phyloP scores from a whole-genome alignment of 2,888 invertebrate species.

The Leptinotarsa rubiginosa region DNA sequence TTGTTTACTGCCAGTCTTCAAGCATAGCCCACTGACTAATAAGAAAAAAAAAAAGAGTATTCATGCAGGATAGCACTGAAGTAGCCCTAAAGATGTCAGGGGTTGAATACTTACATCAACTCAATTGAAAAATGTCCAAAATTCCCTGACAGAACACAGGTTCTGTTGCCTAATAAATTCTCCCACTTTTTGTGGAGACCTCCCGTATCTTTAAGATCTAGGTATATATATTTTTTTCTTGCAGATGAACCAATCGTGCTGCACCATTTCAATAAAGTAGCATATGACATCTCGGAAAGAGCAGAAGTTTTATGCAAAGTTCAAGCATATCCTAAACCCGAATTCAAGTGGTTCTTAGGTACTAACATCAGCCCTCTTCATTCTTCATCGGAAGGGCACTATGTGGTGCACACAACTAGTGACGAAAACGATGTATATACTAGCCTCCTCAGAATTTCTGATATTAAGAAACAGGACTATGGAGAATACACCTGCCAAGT shows the following conservation, averaged over 20 bases:
- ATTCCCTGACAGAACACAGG: too few species aligned
- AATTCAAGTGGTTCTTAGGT: slow-evolving; percentile 91
- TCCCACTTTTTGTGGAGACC: too few species aligned
- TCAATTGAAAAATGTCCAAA: too few species aligned
- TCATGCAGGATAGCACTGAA: too few species aligned
- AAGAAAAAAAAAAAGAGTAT: too few species aligned
- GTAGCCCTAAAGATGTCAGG: too few species aligned
- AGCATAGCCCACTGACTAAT: too few species aligned
- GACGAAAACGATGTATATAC: slow-evolving; percentile 89
- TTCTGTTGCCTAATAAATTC: too few species aligned
- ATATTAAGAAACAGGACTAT: slow-evolving; percentile 85
- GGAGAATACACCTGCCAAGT: slow-evolving; percentile 93
- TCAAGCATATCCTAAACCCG: slow-evolving; percentile 91
- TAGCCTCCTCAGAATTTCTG: slow-evolving; percentile 79
- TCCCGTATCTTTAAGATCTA: too few species aligned
- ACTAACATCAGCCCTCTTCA: slow-evolving; percentile 80
- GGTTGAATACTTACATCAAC: too few species aligned
- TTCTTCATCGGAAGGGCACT: slow-evolving; percentile 86
- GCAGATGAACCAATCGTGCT: slow-evolving; percentile 87
- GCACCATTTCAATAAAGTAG: slow-evolving; percentile 88
- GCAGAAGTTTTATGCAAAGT: slow-evolving; percentile 90
- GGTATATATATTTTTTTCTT: slow-evolving; percentile 44
- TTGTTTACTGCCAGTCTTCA: too few species aligned
- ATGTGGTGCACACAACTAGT: slow-evolving; percentile 84
- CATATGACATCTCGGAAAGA: slow-evolving; percentile 85